Percentiles rank a stretch among this genome's conserved stretches.
phyloP scores from a whole-genome alignment of 2,113 vertebrate species.

The Paramormyrops kingsleyae region DNA sequence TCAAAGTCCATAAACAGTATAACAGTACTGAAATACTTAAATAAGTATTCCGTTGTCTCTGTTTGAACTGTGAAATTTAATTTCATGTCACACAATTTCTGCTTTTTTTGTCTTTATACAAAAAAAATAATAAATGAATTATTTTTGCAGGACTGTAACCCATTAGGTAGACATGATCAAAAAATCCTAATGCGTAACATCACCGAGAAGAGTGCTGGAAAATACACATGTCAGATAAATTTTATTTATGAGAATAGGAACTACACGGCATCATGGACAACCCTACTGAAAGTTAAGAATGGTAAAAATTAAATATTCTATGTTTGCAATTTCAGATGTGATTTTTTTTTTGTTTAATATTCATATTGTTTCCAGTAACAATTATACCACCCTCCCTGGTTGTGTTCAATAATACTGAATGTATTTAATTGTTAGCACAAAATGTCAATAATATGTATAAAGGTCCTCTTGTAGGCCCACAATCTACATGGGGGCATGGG shows the following conservation, averaged over 20 bases:
- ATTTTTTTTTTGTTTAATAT: not conserved
- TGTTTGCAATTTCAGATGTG: not conserved
- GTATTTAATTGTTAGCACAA: not conserved
- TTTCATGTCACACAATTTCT: not conserved
- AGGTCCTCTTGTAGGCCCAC: not conserved
- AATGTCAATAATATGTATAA: not conserved
- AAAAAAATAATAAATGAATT: not conserved
- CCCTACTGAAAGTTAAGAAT: not conserved
- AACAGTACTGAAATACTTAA: not conserved
- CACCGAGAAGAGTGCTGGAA: not conserved
- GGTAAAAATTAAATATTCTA: not conserved
- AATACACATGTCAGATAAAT: slow-evolving; percentile 14
- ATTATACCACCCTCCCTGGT: not conserved
- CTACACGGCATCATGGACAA: slow-evolving; percentile 4
- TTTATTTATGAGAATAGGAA: slow-evolving; percentile 9
- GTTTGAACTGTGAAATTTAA: not conserved
- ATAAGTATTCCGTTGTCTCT: not conserved
- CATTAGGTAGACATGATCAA: not conserved
- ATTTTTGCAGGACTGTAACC: slow-evolving; percentile 12
- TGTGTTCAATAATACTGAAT: not conserved
- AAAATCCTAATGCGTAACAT: not conserved
- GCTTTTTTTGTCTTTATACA: not conserved
- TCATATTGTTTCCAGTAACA: not conserved
- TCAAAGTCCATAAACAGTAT: not conserved
- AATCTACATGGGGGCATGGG: not conserved